Conservation (phyloP, 2,888 invertebrate genomes). For the Cerceris ruficornis region DNA sequence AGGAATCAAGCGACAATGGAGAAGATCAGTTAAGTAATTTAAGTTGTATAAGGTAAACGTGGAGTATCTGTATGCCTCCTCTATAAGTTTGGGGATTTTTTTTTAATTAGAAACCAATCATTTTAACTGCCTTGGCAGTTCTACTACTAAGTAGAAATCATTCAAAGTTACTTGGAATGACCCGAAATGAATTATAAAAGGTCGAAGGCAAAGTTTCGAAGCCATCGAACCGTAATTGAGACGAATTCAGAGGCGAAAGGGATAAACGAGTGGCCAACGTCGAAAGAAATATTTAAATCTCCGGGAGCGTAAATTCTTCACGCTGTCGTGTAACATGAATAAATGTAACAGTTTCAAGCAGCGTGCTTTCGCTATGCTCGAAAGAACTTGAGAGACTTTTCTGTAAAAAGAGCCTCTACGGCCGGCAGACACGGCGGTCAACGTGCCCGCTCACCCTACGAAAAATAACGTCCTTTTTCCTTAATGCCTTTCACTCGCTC, state of each 20-base stretch:
- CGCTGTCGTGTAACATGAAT: conserved; percentile 19
- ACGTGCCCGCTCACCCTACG: background rate
- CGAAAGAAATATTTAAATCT: background rate
- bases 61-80: too few species aligned
- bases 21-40: too few species aligned
- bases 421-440: conserved; percentile 2
- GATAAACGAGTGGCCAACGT: too few species aligned
- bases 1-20: too few species aligned
- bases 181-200: too few species aligned
- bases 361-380: conserved; percentile 23
- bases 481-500: conserved; percentile 38
- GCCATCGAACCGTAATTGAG: too few species aligned
- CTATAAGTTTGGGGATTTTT: background rate
- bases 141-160: background rate
- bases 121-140: background rate
- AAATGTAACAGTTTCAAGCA: conserved; percentile 22
- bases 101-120: background rate
- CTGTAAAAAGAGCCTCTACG: background rate
- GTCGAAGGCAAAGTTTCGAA: too few species aligned
- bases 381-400: background rate
- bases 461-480: background rate
- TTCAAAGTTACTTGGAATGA: too few species aligned
- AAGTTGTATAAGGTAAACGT: too few species aligned
- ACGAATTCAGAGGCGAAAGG: too few species aligned
- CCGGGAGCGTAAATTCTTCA: background rate